Evolutionary conservation across 2,113 vertebrate species (phyloP).

Genomic region (Emydura subglobosa): DNA sequence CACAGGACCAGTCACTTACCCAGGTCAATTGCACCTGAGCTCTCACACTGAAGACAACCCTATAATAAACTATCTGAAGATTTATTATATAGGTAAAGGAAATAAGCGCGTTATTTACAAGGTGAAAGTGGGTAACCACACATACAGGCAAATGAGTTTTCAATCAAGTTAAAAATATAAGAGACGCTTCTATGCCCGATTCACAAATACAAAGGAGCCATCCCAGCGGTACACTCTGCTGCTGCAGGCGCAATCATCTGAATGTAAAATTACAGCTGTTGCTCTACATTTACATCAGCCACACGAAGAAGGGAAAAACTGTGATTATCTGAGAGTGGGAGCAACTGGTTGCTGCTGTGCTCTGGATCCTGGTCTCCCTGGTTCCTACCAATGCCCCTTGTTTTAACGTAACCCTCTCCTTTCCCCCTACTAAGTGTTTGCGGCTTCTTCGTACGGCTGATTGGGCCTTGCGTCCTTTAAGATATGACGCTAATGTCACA

Average conservation of each 20-base stretch:
- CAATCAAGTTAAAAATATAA: neutral
- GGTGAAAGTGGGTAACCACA: neutral
- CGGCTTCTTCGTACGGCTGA: neutral
- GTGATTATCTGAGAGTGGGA: no score
- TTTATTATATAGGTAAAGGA: neutral
- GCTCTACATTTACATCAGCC: no score
- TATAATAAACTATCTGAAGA: neutral
- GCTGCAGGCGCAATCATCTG: no score
- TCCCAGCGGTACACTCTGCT: no score
- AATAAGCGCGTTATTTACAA: neutral
- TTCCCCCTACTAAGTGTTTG: neutral
- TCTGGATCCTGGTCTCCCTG: no score
- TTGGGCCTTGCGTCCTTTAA: neutral
- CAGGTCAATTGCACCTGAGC: neutral
- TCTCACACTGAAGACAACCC: neutral
- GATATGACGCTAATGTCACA: neutral
- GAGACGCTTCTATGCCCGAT: neutral
- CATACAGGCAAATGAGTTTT: neutral
- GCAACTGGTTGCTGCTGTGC: no score
- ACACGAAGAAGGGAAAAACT: no score
- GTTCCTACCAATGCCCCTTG: no score
- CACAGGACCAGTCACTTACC: neutral
- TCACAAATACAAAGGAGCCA: no score
- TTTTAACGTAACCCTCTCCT: neutral
- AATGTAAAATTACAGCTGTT: no score